Evolutionary conservation across 1,140 invertebrate species (phyloP).

Genomic region (Tenebrio molitor): DNA sequence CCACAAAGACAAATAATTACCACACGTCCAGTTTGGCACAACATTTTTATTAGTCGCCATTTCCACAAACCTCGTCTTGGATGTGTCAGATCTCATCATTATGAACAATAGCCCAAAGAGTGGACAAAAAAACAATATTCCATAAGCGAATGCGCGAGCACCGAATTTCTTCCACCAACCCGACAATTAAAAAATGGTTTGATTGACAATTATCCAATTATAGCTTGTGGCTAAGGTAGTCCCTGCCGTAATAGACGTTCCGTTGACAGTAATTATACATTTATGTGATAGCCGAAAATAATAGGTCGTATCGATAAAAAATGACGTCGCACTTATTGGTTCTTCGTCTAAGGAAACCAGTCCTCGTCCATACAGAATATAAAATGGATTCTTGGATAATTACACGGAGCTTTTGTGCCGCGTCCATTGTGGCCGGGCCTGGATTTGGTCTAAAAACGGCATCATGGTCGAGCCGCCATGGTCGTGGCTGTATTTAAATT

Average conservation of each 20-base stretch:
- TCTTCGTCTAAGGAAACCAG: slow-evolving; percentile 28
- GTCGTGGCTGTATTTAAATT: slow-evolving; percentile 39
- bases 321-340: slow-evolving; percentile 37
- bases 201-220: slow-evolving; percentile 45
- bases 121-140: slow-evolving; percentile 11
- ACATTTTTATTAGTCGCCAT: too few species aligned
- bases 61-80: too few species aligned
- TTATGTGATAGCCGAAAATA: slow-evolving; percentile 45
- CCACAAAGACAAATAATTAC: too few species aligned
- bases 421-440: slow-evolving; percentile 4
- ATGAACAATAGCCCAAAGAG: too few species aligned
- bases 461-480: slow-evolving; percentile 16
- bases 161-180: slow-evolving; percentile 12
- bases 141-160: background rate
- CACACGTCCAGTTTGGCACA: too few species aligned
- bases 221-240: slow-evolving; percentile 24
- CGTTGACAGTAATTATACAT: slow-evolving; percentile 46
- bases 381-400: slow-evolving; percentile 39
- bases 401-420: slow-evolving; percentile 28
- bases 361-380: slow-evolving; percentile 16
- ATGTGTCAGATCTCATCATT: too few species aligned
- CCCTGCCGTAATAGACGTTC: slow-evolving; percentile 31
- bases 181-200: slow-evolving; percentile 34
- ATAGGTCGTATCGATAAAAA: slow-evolving; percentile 41
- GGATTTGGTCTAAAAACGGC: slow-evolving; percentile 22